Percentiles rank a stretch among this genome's conserved stretches.
Evolutionary conservation across 2,113 vertebrate species (phyloP).

Genomic region (Podocnemis expansa): DNA sequence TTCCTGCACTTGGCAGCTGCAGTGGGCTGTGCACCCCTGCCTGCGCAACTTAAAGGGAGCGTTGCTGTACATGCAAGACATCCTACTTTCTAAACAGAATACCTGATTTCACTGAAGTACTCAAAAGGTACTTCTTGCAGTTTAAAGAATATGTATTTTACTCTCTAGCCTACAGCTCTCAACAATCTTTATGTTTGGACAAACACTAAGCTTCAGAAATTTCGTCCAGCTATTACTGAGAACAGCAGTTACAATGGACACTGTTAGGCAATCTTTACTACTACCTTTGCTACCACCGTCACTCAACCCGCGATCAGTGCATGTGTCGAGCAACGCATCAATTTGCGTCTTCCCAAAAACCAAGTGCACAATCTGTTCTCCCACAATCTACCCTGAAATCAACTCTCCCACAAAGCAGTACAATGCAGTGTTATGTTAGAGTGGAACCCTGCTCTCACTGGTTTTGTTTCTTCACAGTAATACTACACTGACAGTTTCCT

Average conservation of each 20-base stretch:
- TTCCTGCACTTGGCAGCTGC: too few species aligned
- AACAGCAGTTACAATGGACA: not conserved
- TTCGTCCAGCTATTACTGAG: not conserved
- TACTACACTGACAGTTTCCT: not conserved
- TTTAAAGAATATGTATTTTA: slow-evolving; percentile 30
- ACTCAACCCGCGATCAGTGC: not conserved
- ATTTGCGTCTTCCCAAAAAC: not conserved
- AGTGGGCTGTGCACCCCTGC: too few species aligned
- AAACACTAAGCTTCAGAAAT: not conserved
- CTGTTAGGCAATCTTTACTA: not conserved
- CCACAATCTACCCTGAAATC: not conserved
- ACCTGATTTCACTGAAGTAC: slow-evolving; percentile 54
- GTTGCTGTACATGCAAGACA: slow-evolving; percentile 56
- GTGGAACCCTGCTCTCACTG: not conserved
- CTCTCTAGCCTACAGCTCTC: slow-evolving; percentile 30
- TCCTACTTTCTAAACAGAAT: slow-evolving; percentile 52
- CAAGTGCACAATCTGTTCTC: not conserved
- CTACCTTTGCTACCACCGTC: not conserved
- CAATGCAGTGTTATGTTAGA: not conserved
- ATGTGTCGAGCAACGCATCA: not conserved
- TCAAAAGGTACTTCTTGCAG: slow-evolving; percentile 45
- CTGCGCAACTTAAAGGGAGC: too few species aligned
- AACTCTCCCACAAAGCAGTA: not conserved
- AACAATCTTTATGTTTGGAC: not conserved
- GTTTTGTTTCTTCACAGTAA: not conserved